phyloP scores from a whole-genome alignment of 2,113 vertebrate genomes.

The Ochotona princeps region DNA sequence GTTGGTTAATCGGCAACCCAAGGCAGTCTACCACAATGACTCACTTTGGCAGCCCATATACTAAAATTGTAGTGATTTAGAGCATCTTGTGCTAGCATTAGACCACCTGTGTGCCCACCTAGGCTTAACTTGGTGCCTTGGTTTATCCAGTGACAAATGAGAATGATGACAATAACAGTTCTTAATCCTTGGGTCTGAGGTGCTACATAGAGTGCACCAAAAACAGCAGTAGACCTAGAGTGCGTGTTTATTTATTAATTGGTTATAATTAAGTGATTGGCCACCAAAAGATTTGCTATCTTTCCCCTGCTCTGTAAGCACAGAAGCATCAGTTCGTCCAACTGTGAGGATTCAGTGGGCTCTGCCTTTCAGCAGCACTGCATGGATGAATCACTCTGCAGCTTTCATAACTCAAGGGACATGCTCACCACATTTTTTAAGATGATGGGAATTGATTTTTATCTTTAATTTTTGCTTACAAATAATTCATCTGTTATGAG shows the following conservation, averaged over 20 bases:
- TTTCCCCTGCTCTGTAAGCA: neutral
- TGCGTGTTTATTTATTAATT: neutral
- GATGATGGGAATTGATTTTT: slow-evolving; percentile 76
- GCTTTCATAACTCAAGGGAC: slow-evolving; percentile 49
- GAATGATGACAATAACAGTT: neutral
- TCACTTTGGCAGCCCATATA: too few relatives aligned
- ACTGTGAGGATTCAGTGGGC: neutral
- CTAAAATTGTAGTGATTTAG: neutral
- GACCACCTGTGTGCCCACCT: neutral
- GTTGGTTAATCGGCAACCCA: neutral
- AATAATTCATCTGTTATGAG: slow-evolving; percentile 77
- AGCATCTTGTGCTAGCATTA: neutral
- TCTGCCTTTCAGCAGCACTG: slow-evolving; percentile 4
- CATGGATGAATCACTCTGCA: slow-evolving; percentile 30
- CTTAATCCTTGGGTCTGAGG: neutral
- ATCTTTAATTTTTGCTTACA: slow-evolving; percentile 78
- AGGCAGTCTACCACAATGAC: neutral
- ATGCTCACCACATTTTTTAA: slow-evolving; percentile 56
- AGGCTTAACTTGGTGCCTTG: neutral
- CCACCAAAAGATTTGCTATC: neutral
- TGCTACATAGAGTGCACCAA: neutral
- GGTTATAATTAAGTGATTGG: neutral
- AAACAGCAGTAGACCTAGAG: neutral
- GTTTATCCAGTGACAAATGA: neutral
- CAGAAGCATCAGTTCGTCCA: neutral